Evolutionary conservation across 2,888 invertebrate genomes (phyloP).

Genomic region (Lasioglossum malachurum): DNA sequence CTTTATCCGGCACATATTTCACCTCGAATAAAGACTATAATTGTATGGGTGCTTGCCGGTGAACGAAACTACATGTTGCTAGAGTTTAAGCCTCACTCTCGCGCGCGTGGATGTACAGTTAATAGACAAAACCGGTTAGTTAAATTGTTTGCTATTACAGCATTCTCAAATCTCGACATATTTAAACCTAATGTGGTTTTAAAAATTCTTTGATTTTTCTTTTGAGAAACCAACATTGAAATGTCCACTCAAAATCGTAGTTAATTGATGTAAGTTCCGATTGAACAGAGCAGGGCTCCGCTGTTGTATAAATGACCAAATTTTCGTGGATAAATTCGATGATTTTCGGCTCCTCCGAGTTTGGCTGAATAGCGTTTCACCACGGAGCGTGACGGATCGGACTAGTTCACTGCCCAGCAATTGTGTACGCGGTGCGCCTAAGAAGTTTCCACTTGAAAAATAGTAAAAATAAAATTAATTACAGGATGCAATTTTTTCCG

Average conservation of each 20-base stretch:
- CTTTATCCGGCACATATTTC: slow-evolving; percentile 9
- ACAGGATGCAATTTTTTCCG: too few species aligned
- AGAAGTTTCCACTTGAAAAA: too few species aligned
- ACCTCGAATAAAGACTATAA: slow-evolving; percentile 18
- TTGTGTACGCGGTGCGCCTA: too few species aligned
- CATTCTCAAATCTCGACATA: too few species aligned
- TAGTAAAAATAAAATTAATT: too few species aligned
- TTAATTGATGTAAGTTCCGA: neutral
- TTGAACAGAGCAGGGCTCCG: too few species aligned
- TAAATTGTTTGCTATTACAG: neutral
- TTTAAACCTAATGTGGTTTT: too few species aligned
- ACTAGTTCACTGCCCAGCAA: too few species aligned
- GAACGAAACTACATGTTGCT: too few species aligned
- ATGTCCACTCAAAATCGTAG: neutral
- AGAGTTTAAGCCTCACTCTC: slow-evolving; percentile 3
- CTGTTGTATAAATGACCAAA: neutral
- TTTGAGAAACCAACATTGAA: too few species aligned
- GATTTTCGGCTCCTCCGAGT: neutral
- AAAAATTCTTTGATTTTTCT: neutral
- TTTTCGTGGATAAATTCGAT: neutral
- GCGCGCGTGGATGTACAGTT: neutral
- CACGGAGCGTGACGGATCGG: too few species aligned
- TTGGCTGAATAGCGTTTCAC: too few species aligned
- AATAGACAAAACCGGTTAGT: slow-evolving; percentile 1
- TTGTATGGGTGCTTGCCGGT: neutral